Evolutionary conservation across 2,888 invertebrate genomes (phyloP).

Genomic region (Papilio elwesi): DNA sequence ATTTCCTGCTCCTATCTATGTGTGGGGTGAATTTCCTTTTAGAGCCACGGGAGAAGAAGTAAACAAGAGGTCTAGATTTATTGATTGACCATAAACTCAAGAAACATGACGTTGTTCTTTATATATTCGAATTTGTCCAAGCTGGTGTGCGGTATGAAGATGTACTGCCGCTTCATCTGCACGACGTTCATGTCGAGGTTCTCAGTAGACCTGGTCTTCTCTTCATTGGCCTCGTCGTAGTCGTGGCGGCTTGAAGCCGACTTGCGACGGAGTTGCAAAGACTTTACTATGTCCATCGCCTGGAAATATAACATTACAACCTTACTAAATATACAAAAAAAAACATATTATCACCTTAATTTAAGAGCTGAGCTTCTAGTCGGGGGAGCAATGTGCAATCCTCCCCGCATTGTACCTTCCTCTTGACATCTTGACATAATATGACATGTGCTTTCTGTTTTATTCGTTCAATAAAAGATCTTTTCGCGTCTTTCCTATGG

Average conservation of each 20-base stretch:
- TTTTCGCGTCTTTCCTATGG: too few relatives aligned
- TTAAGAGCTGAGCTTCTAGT: not conserved
- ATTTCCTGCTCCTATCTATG: too few relatives aligned
- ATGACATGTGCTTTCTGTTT: too few relatives aligned
- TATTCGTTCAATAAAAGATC: too few relatives aligned
- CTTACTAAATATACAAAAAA: not conserved
- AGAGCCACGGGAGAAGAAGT: too few relatives aligned
- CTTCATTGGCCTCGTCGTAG: constrained; percentile 63
- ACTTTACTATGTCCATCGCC: constrained; percentile 87
- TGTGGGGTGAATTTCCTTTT: too few relatives aligned
- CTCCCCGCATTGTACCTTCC: not conserved
- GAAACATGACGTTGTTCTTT: constrained; percentile 85
- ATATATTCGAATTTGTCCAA: constrained; percentile 85
- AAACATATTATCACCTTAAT: not conserved
- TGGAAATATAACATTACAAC: constrained; percentile 53
- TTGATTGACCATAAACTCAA: constrained; percentile 82
- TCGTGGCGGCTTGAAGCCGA: constrained; percentile 72
- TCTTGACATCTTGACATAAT: too few relatives aligned
- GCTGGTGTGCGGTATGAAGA: constrained; percentile 87
- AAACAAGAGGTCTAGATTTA: constrained; percentile 42
- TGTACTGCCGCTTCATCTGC: constrained; percentile 81
- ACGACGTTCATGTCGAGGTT: constrained; percentile 65
- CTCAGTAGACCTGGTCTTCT: constrained; percentile 62
- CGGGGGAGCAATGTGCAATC: too few relatives aligned
- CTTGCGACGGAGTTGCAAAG: constrained; percentile 78